phyloP scores from a whole-genome alignment of 2,888 invertebrate genomes.

The Rotaria magnacalcarata region DNA sequence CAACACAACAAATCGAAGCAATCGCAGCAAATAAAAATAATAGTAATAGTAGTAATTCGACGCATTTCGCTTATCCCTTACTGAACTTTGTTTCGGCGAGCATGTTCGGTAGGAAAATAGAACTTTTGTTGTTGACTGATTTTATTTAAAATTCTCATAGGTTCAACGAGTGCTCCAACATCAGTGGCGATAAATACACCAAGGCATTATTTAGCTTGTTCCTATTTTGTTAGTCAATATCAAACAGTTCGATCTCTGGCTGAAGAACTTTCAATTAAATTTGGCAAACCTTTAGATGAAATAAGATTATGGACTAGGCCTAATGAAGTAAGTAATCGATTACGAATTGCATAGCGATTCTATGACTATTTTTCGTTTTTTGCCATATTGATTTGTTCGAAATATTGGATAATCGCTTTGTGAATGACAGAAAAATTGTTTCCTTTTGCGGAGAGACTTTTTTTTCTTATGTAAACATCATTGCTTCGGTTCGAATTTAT shows the following conservation, averaged over 20 bases:
- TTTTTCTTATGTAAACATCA: too few species aligned
- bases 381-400: too few species aligned
- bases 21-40: background rate
- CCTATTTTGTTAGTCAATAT: slow-evolving; percentile 31
- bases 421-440: too few species aligned
- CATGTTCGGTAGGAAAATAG: background rate
- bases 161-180: background rate
- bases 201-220: background rate
- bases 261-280: slow-evolving; percentile 4
- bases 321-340: background rate
- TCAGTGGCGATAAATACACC: background rate
- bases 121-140: too few species aligned
- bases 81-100: slow-evolving; percentile 6
- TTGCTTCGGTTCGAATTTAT: too few species aligned
- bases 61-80: slow-evolving; percentile 15
- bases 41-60: background rate
- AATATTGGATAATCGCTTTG: too few species aligned
- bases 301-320: background rate
- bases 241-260: slow-evolving; percentile 22
- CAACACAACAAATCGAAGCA: background rate
- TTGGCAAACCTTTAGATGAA: background rate
- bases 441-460: too few species aligned
- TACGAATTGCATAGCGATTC: too few species aligned
- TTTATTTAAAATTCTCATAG: background rate
- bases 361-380: too few species aligned